Percentiles rank a stretch among this genome's conserved stretches.
These are phyloP conservation scores for Hypomecis punctinalis DNA, from an alignment of 2,888 invertebrate genomes.

Conservation along the genomic window DNA sequence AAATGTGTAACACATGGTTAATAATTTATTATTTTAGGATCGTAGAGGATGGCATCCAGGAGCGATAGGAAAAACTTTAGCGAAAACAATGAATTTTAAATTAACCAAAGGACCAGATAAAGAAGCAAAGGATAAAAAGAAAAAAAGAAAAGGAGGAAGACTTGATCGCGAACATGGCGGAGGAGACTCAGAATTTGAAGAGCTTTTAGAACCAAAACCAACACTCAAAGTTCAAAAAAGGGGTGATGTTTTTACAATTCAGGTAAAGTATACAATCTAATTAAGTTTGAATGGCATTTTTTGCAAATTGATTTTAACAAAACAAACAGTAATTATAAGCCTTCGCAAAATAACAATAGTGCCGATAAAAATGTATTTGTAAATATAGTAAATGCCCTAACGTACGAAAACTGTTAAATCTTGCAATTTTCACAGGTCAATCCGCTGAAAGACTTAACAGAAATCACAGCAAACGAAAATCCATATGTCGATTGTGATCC, in stretches of 20 bases:
- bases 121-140: slow-evolving; percentile 73
- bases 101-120: slow-evolving; percentile 64
- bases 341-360: too few species aligned
- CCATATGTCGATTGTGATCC: slow-evolving; percentile 89
- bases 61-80: slow-evolving; percentile 13
- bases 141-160: slow-evolving; percentile 58
- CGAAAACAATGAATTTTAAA: slow-evolving; percentile 45
- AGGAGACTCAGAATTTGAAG: slow-evolving; percentile 75
- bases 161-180: slow-evolving; percentile 46
- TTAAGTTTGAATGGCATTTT: background rate
- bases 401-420: too few species aligned
- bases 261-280: slow-evolving; percentile 57
- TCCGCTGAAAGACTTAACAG: slow-evolving; percentile 86
- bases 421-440: slow-evolving; percentile 72
- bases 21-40: background rate
- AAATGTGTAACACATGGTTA: background rate
- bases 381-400: too few species aligned
- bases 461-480: slow-evolving; percentile 85
- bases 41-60: slow-evolving; percentile 10
- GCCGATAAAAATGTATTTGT: too few species aligned
- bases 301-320: too few species aligned
- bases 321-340: too few species aligned
- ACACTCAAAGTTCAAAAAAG: slow-evolving; percentile 87
- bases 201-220: slow-evolving; percentile 84
- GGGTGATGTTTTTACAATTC: slow-evolving; percentile 87